Base-by-base conservation (phyloP, 1,140 invertebrate genomes). In the Gonatopus flavifemur region DNA sequence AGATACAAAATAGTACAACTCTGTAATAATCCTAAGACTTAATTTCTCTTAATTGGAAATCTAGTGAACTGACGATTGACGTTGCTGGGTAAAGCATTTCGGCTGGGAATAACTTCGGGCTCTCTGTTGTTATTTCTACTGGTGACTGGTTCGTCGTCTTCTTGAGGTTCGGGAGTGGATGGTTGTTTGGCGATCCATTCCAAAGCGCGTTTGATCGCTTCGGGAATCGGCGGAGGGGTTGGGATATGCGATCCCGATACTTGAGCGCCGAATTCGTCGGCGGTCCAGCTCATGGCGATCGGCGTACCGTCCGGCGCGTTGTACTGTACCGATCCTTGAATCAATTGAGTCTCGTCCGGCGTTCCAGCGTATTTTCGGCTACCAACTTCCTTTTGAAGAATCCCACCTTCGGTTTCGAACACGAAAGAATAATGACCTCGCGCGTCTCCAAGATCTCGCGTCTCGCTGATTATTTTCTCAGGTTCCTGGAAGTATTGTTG, bases 191-290 rank as follows among this genome's bases (percentile, higher is more conserved):
- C 71, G 7, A 83, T 76, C 80, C 78, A 89, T 37, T 88, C 87
- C 3, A 91, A 72, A 39, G 88, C 87, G 55, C 85, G 84, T 59
- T 86, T 85, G 38, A 91, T 91, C 68, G 83, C 88, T 48, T 85
- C 85, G 13, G 89, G 89, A 49, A 91, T 88, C 25, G 86, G 86
- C 2, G 87, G 87, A 0, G 87, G 83, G 1, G 86, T 88, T 12
- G 87, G 87, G 18, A 90, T 63, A 74, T 90, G 88, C 4, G 82
- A 82, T 2, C 88, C 88, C 0, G 62, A 62, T 4, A 81, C 74
- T 46, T 74, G 75, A 10, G 76, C 68, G 0, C 80, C 80, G 47
- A 77, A 80, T 37, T 81, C 80, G 37, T 81, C 80, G 22, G 80
- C 80, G 0, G 76, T 77, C 76, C 76, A 80, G 47, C 72, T 77